A percentile compares a stretch with the other conserved stretches of the same genome.
phyloP scores from a whole-genome alignment of 2,797 vertebrate species.

The Bradypodion ventrale region DNA sequence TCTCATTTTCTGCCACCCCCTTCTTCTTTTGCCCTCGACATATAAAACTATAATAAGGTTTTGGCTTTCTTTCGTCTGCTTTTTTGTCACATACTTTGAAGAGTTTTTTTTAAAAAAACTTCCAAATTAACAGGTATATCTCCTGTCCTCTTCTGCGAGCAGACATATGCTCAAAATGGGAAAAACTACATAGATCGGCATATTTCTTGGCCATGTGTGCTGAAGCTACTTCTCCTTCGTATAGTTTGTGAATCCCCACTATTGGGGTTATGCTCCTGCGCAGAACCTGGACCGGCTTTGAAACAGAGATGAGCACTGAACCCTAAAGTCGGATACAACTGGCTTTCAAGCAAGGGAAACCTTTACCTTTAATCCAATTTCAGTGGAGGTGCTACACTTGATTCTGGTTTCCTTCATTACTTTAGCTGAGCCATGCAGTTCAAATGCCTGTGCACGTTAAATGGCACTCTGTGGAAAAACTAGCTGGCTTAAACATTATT shows the following conservation, averaged over 20 bases:
- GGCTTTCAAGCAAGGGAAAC: too few species aligned
- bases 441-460: neutral
- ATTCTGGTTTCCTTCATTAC: neutral
- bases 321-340: too few species aligned
- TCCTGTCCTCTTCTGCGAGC: neutral
- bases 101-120: neutral
- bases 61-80: too few species aligned
- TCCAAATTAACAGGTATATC: neutral
- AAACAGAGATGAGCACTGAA: too few species aligned
- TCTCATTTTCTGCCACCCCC: too few species aligned
- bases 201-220: neutral
- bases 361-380: too few species aligned
- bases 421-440: neutral
- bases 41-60: too few species aligned
- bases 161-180: neutral
- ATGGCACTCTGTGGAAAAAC: neutral
- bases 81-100: neutral
- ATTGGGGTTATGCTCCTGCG: too few species aligned
- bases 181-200: neutral
- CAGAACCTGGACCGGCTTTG: too few species aligned
- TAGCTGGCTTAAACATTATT: neutral
- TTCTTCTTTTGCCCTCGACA: too few species aligned
- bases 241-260: too few species aligned
- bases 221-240: neutral
- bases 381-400: neutral